Evolutionary conservation across 92 coral and sea anemone species (phyloP), one percentile per base, ranked within the genome.

Genomic region (Bergia sp.): DNA sequence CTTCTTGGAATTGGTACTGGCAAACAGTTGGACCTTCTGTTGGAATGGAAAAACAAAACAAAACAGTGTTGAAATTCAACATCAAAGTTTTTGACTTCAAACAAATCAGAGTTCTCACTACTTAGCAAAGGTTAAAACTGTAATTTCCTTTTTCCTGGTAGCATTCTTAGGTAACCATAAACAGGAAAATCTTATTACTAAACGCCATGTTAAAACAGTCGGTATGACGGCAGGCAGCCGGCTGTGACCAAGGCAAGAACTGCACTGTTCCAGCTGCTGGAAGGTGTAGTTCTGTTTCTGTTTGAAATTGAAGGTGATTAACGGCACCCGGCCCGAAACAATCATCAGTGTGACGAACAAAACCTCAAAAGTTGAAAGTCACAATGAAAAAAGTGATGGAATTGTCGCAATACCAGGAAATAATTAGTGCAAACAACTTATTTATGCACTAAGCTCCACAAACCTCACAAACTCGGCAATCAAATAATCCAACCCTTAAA

Each of bases 21-120:
- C 98, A 95, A 37, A 95, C 94, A 21, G 98, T 95, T 13, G 91
- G 94, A n/a, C 79, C 77, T n/a, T 82, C 83, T 29, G 77, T 94
- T 91, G 77, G 49, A 61, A 49, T 38, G 37, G 23, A n/a, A 15
- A 66, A n/a, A 61, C 36, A 44, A 71, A 44, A 36, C 3, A 18
- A 36, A 53, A 9, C 43, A 80, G 29, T 29, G 29, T 29, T 29
- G 29, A 7, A 37, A 37, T 47, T 11, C 37, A 80, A 23, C 55
- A 50, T 18, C 13, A 29, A 8, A 16, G 20, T 61, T 18, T 16
- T 18, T 7, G 29, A 18, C 29, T 61, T 61, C 69, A 20, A 61
- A 61, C 69, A 72, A 72, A 37, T 53, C 1, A 10, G 58, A 53
- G 16, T 16, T 47, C 16, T 53, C 1, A 16, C 12, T 8, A 11